Percentiles rank a stretch among this genome's conserved stretches.
phyloP scores from a whole-genome alignment of 2,113 vertebrate genomes.

The Mellivora capensis region DNA sequence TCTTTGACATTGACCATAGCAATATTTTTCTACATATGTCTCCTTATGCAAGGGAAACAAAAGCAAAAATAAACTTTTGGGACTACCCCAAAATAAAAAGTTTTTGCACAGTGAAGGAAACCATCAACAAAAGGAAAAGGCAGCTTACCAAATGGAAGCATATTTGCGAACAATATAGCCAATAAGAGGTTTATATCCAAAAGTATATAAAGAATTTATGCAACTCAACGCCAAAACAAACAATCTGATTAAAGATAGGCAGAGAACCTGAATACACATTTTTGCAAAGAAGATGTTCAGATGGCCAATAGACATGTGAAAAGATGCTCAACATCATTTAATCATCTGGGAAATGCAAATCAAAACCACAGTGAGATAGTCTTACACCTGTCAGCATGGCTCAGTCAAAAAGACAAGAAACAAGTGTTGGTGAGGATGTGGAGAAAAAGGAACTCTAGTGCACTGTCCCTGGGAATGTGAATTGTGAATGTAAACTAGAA shows the following conservation, averaged over 20 bases:
- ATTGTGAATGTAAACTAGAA: background rate
- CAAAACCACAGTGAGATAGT: background rate
- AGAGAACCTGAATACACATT: background rate
- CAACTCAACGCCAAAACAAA: background rate
- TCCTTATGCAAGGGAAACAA: background rate
- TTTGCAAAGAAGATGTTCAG: background rate
- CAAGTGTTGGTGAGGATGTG: background rate
- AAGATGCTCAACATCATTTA: background rate
- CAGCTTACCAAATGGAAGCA: background rate
- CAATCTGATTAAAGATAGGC: background rate
- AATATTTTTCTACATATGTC: background rate
- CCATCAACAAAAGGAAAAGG: background rate
- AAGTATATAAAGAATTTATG: background rate
- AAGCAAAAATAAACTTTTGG: background rate
- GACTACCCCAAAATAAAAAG: background rate
- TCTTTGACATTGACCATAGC: background rate
- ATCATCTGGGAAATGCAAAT: background rate
- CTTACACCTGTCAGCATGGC: background rate
- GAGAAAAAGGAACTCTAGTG: background rate
- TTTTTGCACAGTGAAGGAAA: background rate
- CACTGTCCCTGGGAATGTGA: background rate
- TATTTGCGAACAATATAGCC: background rate
- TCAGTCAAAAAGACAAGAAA: background rate
- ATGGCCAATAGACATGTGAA: background rate
- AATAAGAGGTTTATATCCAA: background rate